Conservation (phyloP, 2,888 invertebrate species). For the Mellilla xanthometata region DNA sequence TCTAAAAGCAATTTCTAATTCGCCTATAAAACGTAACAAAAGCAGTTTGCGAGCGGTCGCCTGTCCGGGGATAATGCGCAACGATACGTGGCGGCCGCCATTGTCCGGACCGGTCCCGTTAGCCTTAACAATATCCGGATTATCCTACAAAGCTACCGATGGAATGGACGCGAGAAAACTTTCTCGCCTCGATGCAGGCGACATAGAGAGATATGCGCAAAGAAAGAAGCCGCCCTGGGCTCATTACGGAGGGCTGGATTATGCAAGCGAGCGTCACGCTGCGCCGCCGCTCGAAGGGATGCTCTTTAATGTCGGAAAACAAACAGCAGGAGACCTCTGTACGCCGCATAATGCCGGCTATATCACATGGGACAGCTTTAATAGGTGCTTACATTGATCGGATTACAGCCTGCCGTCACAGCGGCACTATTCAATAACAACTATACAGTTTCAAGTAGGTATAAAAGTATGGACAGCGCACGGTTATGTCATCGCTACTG, state of each 20-base stretch:
- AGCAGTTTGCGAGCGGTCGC: slow-evolving; percentile 54
- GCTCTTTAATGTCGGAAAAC: slow-evolving; percentile 59
- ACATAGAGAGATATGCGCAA: slow-evolving; percentile 53
- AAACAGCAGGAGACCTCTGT: slow-evolving; percentile 65
- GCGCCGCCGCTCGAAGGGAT: slow-evolving; percentile 55
- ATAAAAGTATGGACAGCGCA: not conserved
- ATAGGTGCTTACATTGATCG: slow-evolving; percentile 30
- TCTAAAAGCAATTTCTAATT: slow-evolving; percentile 70
- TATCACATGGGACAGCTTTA: slow-evolving; percentile 35
- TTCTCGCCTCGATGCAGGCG: slow-evolving; percentile 77
- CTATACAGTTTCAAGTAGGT: not conserved
- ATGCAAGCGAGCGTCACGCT: slow-evolving; percentile 67
- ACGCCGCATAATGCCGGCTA: slow-evolving; percentile 5
- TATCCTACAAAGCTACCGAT: slow-evolving; percentile 74
- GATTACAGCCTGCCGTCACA: slow-evolving; percentile 31
- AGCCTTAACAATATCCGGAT: slow-evolving; percentile 69
- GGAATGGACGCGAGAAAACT: slow-evolving; percentile 64
- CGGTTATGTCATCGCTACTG: not conserved
- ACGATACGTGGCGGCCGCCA: slow-evolving; percentile 65
- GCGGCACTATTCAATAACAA: slow-evolving; percentile 23
- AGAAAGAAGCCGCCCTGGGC: slow-evolving; percentile 61
- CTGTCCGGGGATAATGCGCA: slow-evolving; percentile 70
- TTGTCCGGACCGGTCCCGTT: slow-evolving; percentile 66
- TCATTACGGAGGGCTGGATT: slow-evolving; percentile 68
- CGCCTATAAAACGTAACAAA: slow-evolving; percentile 76